Conservation (phyloP, 1,140 invertebrate species). For the Penaeus indicus region DNA sequence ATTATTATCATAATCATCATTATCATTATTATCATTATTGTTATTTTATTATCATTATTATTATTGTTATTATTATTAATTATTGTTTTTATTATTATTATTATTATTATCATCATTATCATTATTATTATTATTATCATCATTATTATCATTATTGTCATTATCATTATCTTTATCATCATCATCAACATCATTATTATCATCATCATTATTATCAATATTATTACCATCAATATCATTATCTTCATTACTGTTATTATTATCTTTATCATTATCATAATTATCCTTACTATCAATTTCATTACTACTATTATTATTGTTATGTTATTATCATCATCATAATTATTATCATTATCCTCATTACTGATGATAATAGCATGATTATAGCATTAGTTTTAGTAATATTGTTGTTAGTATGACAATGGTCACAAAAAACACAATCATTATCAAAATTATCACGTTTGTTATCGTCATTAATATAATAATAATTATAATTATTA, state of each 20-base stretch:
- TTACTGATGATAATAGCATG: not conserved
- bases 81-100: no score
- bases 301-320: slow-evolving; percentile 16
- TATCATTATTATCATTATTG: no score
- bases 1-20: no score
- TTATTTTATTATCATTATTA: no score
- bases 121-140: no score
- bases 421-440: no score
- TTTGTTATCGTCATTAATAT: no score
- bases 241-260: slow-evolving; percentile 16
- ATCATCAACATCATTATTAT: slow-evolving; percentile 18
- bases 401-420: not conserved
- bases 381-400: not conserved
- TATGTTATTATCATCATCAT: not conserved
- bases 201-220: slow-evolving; percentile 4
- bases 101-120: no score
- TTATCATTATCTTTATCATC: not conserved
- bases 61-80: no score
- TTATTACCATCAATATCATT: slow-evolving; percentile 11
- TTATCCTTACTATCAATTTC: not conserved
- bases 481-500: no score
- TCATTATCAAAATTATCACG: no score
- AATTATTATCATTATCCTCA: not conserved
- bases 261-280: not conserved
- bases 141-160: no score